These are phyloP conservation scores for Rhaphigaster nebulosa DNA, from an alignment of 2,888 invertebrate species.

Conservation along the genomic window DNA sequence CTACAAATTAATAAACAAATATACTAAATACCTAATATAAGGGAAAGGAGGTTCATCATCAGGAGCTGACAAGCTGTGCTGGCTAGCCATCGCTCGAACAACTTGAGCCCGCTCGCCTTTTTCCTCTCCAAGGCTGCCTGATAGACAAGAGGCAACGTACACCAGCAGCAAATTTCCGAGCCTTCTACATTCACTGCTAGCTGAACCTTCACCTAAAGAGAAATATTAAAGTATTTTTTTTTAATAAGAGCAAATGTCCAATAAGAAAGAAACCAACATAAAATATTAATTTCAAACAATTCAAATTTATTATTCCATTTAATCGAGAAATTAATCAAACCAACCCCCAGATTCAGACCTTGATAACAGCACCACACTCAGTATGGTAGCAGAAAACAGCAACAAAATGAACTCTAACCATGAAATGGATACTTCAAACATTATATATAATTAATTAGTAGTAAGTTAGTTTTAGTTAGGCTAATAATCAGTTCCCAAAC, in stretches of 20 bases:
- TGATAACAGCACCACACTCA: no score
- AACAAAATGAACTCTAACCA: no score
- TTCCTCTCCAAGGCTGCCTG: constrained; percentile 80
- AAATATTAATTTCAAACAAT: background rate
- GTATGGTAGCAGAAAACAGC: no score
- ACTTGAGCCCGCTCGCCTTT: constrained; percentile 74
- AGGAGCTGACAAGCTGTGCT: constrained; percentile 75
- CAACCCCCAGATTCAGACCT: no score
- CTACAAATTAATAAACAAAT: background rate
- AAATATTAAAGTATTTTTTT: background rate
- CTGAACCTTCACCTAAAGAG: constrained; percentile 52
- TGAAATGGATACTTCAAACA: no score
- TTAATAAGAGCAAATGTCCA: background rate
- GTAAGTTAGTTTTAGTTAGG: no score
- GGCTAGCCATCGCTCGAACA: constrained; percentile 78
- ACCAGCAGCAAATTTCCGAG: constrained; percentile 88
- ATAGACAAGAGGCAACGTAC: constrained; percentile 88
- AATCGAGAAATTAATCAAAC: background rate
- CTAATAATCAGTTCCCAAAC: no score
- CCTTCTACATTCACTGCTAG: constrained; percentile 69
- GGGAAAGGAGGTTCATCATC: constrained; percentile 79
- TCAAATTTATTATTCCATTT: background rate
- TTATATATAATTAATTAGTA: no score
- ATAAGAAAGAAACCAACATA: background rate
- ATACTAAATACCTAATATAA: constrained; percentile 71